A percentile compares a stretch with the other conserved stretches of the same genome.
phyloP scores from a whole-genome alignment of 2,797 vertebrate species.

The Rallus crepitans region DNA sequence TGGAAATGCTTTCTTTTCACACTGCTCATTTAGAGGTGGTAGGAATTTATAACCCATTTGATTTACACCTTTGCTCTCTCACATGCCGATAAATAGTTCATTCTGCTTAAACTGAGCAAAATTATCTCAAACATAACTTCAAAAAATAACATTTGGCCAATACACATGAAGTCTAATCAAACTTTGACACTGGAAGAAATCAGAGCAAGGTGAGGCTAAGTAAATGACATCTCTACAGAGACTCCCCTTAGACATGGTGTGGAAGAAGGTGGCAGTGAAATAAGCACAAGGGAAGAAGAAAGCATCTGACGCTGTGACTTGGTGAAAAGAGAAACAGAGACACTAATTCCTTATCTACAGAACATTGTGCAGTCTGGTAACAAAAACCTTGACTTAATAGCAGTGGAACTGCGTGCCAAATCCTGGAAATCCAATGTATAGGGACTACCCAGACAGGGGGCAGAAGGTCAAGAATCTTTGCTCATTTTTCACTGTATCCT shows the following conservation, averaged over 20 bases:
- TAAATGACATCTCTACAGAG: not conserved
- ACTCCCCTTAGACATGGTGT: not conserved
- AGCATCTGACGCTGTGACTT: not conserved
- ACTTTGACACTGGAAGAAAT: not conserved
- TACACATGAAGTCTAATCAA: not conserved
- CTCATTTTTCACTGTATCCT: not conserved
- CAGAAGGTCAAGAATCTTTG: not conserved
- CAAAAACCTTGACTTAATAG: not conserved
- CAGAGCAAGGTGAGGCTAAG: not conserved
- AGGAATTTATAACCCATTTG: not conserved
- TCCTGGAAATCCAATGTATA: accelerated
- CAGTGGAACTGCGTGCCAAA: not conserved
- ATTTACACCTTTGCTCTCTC: not conserved
- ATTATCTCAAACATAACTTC: not conserved
- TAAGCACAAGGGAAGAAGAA: not conserved
- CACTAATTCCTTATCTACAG: not conserved
- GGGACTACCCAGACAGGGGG: not conserved
- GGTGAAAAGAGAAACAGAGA: not conserved
- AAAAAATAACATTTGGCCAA: not conserved
- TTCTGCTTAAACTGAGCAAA: not conserved
- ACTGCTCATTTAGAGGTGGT: not conserved
- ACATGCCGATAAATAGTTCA: not conserved
- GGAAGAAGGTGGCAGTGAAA: not conserved
- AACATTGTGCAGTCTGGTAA: not conserved
- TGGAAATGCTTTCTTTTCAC: not conserved